phyloP scores from a whole-genome alignment of 2,113 vertebrate genomes.

The Crotalus viridis region DNA sequence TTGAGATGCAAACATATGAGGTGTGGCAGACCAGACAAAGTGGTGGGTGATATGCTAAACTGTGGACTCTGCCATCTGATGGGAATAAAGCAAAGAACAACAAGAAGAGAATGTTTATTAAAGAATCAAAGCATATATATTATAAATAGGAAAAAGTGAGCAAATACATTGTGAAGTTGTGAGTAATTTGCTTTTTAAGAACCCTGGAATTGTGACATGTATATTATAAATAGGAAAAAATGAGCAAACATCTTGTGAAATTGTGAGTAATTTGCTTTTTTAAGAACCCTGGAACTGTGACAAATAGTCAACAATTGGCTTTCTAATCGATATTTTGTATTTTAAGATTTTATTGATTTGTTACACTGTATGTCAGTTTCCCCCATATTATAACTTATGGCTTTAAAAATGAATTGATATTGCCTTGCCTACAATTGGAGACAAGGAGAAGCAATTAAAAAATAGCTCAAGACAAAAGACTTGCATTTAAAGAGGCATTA shows the following conservation, averaged over 20 bases:
- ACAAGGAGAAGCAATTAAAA: not conserved
- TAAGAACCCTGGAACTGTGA: not conserved
- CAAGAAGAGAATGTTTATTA: not conserved
- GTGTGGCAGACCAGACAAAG: not conserved
- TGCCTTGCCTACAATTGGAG: not conserved
- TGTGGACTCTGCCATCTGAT: not conserved
- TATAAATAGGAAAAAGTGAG: not conserved
- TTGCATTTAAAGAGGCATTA: not conserved
- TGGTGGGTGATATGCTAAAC: not conserved
- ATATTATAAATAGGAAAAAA: not conserved
- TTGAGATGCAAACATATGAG: not conserved
- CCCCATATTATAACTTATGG: not conserved
- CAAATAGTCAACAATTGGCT: not conserved
- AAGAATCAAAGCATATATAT: not conserved
- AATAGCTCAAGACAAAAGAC: not conserved
- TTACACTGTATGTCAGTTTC: not conserved
- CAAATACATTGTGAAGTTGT: not conserved
- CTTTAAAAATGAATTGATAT: not conserved
- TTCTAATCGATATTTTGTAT: not conserved
- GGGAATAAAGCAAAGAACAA: not conserved
- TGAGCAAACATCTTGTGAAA: not conserved
- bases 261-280: not conserved
- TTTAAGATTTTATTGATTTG: not conserved
- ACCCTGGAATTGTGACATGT: not conserved
- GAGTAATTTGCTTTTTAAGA: not conserved